These are phyloP conservation scores for Apoda limacodes DNA, from an alignment of 2,888 invertebrate species.

Conservation along the genomic window DNA sequence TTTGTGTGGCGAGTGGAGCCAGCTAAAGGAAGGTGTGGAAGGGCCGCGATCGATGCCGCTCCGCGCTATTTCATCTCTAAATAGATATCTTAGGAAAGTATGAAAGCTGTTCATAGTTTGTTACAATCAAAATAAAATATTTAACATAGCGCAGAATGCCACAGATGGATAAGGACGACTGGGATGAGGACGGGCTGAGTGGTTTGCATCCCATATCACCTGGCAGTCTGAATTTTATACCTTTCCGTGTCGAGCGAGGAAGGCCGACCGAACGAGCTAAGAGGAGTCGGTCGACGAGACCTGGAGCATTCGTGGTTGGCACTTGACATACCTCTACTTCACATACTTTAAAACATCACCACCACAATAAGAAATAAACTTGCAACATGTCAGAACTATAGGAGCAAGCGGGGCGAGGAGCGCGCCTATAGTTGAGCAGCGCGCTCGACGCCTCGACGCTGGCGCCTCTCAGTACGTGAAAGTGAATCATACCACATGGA, in stretches of 20 bases:
- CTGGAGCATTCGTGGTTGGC: constrained; percentile 67
- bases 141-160: constrained; percentile 37
- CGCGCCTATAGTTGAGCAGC: constrained; percentile 42
- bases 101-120: too few relatives aligned
- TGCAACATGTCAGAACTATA: constrained; percentile 63
- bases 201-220: constrained; percentile 69
- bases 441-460: constrained; percentile 52
- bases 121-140: too few relatives aligned
- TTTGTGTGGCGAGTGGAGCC: constrained; percentile 67
- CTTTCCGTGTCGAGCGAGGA: constrained; percentile 69
- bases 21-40: constrained; percentile 49
- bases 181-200: constrained; percentile 52
- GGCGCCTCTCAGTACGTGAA: constrained; percentile 53
- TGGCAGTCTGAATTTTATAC: constrained; percentile 68
- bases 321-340: constrained; percentile 67
- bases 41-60: constrained; percentile 42
- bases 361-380: constrained; percentile 59
- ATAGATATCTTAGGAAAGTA: constrained; percentile 3
- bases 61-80: constrained; percentile 30
- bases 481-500: constrained; percentile 65
- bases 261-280: constrained; percentile 67
- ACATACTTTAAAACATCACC: constrained; percentile 62
- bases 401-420: constrained; percentile 45
- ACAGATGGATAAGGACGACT: constrained; percentile 46
- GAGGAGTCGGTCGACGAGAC: constrained; percentile 56